Evolutionary conservation across 2,888 invertebrate species (phyloP).

Genomic region (Physocephala rufipes): DNA sequence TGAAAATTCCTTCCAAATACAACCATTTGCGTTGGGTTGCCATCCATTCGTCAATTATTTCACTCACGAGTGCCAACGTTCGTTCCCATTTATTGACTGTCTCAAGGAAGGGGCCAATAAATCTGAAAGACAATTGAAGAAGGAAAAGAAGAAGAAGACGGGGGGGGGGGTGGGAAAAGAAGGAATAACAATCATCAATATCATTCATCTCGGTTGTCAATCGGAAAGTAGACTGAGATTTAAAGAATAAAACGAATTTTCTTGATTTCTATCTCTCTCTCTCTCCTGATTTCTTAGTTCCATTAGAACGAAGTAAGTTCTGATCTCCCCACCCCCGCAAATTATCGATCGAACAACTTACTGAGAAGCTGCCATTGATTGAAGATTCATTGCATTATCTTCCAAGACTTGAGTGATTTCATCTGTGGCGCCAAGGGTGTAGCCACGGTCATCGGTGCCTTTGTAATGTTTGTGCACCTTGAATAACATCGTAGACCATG

Average conservation of each 20-base stretch:
- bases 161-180: background rate
- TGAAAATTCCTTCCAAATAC: constrained; percentile 91
- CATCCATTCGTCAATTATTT: constrained; percentile 89
- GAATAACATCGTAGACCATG: constrained; percentile 75
- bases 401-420: constrained; percentile 84
- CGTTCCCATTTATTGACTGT: constrained; percentile 89
- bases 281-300: too few species aligned
- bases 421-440: constrained; percentile 79
- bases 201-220: background rate
- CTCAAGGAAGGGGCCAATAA: constrained; percentile 86
- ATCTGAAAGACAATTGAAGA: constrained; percentile 67
- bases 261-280: too few species aligned
- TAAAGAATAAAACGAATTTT: background rate
- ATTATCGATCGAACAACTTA: constrained; percentile 59
- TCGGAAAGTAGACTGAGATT: background rate
- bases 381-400: constrained; percentile 88
- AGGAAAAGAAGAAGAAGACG: constrained; percentile 6
- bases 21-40: constrained; percentile 90
- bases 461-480: constrained; percentile 74
- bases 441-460: constrained; percentile 81
- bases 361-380: constrained; percentile 90
- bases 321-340: too few species aligned
- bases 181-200: background rate
- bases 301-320: too few species aligned
- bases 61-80: constrained; percentile 79